Base-by-base conservation (phyloP, 2,888 invertebrate genomes). In the Pterobdella sp. region DNA sequence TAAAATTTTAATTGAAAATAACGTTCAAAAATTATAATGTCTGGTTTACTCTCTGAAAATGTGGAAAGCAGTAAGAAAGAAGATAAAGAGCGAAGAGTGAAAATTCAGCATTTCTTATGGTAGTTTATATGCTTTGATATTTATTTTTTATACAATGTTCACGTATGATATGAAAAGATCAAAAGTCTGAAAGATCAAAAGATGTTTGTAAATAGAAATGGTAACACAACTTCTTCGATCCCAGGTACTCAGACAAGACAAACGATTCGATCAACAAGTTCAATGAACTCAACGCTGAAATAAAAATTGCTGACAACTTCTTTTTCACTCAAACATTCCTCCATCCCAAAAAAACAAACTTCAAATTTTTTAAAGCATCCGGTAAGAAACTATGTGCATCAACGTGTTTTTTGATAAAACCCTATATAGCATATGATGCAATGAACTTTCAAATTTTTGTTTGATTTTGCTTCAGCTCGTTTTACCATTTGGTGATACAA, bases 71-170 rank as follows among this genome's bases (percentile, higher is more conserved):
- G 1, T 32, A 66, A 31, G n/a, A 66, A 29, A 52, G 52, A 42
- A 52, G 32, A 42, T 18, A 52, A 49, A 42, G 68, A 69, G 31
- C 42, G 52, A 32, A 52, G 42, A 32, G 31, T 14, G 26, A 69
- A 69, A 52, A 52, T 69, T 31, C 42, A 42, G 37, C 26, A 69
- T 52, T 69, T 37, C 52, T 34, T 69, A 26, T 69, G 69, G 69
- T 69, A n/a, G 26, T 42, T 42, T 7, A 42, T 42, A 14, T 42
- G 18, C 7, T 26, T 26, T n/a, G n/a, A 56, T 26, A 26, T 3
- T 56, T 26, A 56, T 7, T 56, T 56, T 56, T 56, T 56, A n/a
- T n/a, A n/a, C n/a, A n/a, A n/a, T n/a, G n/a, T n/a, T n/a, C n/a
- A n/a, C n/a, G n/a, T n/a, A n/a, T n/a, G n/a, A n/a, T n/a, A n/a